Evolutionary conservation across 2,113 vertebrate genomes (phyloP), one percentile per base, ranked within the genome.

Genomic region (Cynopterus brachyotis): DNA sequence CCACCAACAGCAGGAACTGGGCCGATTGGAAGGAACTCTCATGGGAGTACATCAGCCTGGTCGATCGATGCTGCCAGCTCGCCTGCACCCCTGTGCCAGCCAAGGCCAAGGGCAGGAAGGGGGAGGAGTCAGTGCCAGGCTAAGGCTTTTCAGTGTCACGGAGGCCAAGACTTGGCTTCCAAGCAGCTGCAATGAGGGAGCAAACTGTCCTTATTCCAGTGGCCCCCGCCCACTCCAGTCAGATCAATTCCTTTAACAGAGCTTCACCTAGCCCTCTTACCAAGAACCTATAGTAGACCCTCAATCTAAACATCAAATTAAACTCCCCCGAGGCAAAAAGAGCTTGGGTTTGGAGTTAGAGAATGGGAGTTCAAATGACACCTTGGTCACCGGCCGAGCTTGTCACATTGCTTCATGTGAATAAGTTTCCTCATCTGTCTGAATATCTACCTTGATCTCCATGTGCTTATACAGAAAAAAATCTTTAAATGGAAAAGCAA

Each of bases 1-100:
- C 97, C 89, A 97, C 89, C 72, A 98, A 79, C 78, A 97, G 91
- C 7, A 98, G 91, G 45, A 98, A 83, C 28, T 90, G 97, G 82
- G 72, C 16, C 2, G 53, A 86, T 28, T 97, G 95, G 40, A 94
- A 47, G 42, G 55, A 94, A 47, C 50, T 92, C 73, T 97, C 97
- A 57, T 91, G 55, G 69, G 81, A 89, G 66, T 55, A 79, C 98
- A 98, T 98, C 72, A 16, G 72, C 96, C 40, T 82, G 73, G 91
- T 91, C 84, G 32, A 67, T 89, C 1, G 3, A 28, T 66, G 70
- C 35, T 66, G 47, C 80, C 16, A 13, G 62, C 50, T 91, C 37
- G 53, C 47, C 66, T 75, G 55, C 32, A 57, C 66, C 73, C 35
- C 30, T 37, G 91, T 16, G 76, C 47, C 67, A 81, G 50, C 55